Conservation (phyloP, 2,797 vertebrate species). For the Anas georgica region DNA sequence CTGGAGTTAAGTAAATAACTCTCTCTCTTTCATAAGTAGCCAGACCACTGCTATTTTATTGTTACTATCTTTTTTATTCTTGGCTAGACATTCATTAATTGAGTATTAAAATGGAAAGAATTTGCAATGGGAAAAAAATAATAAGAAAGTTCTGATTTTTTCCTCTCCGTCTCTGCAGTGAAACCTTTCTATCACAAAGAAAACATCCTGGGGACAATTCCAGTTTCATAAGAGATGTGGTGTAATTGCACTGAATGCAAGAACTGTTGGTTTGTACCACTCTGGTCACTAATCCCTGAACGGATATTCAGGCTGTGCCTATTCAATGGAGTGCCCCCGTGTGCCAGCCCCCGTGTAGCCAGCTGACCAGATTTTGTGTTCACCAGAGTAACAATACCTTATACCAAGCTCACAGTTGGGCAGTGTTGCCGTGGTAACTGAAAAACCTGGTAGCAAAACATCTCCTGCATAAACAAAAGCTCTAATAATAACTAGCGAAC, state of each 20-base stretch:
- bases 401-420: neutral
- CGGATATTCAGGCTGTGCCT: neutral
- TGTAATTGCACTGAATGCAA: neutral
- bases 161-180: neutral
- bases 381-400: neutral
- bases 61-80: neutral
- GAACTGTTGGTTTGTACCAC: neutral
- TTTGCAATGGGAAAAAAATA: neutral
- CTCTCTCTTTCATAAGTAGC: neutral
- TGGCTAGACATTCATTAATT: neutral
- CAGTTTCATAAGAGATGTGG: neutral
- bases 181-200: neutral
- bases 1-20: neutral
- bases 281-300: neutral
- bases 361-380: neutral
- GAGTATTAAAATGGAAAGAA: neutral
- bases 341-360: neutral
- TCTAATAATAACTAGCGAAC: slow-evolving; percentile 12
- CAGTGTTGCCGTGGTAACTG: slow-evolving; percentile 30
- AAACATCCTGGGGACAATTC: neutral
- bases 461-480: slow-evolving; percentile 16
- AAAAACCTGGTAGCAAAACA: neutral
- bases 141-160: neutral
- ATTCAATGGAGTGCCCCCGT: neutral
- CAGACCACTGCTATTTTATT: neutral